phyloP scores from a whole-genome alignment of 2,113 vertebrate species.

The Megaceryle maxima region DNA sequence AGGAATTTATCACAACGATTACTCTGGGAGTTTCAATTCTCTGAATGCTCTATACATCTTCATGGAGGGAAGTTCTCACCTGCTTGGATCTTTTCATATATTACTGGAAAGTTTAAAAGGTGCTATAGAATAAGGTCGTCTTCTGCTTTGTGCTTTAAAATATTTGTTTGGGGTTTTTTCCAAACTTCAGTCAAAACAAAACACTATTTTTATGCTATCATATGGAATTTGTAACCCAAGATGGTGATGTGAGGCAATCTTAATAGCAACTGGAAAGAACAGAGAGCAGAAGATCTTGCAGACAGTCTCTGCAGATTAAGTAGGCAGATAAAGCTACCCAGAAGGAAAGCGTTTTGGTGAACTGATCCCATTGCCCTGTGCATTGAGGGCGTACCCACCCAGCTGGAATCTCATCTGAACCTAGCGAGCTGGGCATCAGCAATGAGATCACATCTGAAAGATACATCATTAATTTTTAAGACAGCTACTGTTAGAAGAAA shows the following conservation, averaged over 20 bases:
- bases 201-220: neutral
- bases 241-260: neutral
- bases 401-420: neutral
- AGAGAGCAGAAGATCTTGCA: neutral
- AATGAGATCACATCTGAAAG: neutral
- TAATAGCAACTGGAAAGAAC: neutral
- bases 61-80: neutral
- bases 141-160: neutral
- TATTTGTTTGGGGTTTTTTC: accelerated
- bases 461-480: slow-evolving; percentile 29
- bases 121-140: neutral
- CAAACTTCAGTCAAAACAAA: neutral
- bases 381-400: accelerated
- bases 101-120: neutral
- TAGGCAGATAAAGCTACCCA: neutral
- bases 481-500: neutral
- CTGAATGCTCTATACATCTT: neutral
- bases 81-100: neutral
- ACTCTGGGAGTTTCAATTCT: neutral
- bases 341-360: neutral
- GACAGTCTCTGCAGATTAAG: neutral
- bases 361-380: neutral
- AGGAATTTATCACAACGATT: neutral
- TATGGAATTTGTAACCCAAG: neutral
- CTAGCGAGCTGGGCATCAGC: neutral